Base-by-base conservation (phyloP, 2,888 invertebrate genomes). In the Nymphalis polychloros region DNA sequence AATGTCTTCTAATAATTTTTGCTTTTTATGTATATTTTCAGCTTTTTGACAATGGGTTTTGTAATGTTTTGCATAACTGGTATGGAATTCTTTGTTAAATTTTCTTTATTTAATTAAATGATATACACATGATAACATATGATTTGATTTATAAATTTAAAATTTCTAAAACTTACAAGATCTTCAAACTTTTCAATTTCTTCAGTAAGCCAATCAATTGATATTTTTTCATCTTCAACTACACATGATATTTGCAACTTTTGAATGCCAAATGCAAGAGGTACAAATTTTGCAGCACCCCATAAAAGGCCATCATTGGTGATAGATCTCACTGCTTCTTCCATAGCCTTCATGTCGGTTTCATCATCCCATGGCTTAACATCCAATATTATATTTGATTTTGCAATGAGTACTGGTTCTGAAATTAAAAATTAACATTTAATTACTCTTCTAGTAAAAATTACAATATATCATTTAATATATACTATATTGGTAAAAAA, bases 181-280 rank as follows among this genome's bases (percentile, higher is more conserved):
- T 98, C 97, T 89, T 98, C 97, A 79, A 95, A 90, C 77, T 94
- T 95, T 81, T 97, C 95, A 76, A 99, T 96, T 86, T 96, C 94
- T 88, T 99, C 98, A 77, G 95, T 96, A 47, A 98, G 93, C 95
- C 95, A 95, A 85, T 97, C 97, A 61, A 97, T 93, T 49, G 97
- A 97, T 23, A 98, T 97, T 89, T 98, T 98, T n/a, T 98, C 98
- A 87, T 98, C 98, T 93, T 98, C 98, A 49, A 99, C 97, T 57
- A 98, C 98, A 87, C 96, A 97, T 47, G 95, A 95, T 78, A 99
- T 98, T 88, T 97, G 97, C 67, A 99, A 93, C 86, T 99, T 98
- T 78, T 96, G 94, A 78, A 98, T 98, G 66, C 98, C 98, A 90
- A 96, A 98, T 7, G 97, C 98, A 50, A 98, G 93, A 41, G 98